Base-by-base conservation (phyloP, 2,797 vertebrate species). In the Acanthurus tractus region DNA sequence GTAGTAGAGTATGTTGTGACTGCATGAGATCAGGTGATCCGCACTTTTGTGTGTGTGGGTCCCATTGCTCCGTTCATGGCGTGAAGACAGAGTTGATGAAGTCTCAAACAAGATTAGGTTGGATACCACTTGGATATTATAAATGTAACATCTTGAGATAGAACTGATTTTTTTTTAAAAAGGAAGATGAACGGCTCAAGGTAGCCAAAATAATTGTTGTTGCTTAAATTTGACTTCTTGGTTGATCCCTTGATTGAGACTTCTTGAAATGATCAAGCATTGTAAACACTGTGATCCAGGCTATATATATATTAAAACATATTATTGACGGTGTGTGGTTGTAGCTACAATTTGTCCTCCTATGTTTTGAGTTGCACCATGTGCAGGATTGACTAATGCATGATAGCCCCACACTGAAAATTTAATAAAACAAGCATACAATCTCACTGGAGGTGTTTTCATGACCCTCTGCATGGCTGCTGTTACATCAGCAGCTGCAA, bases 401-500 rank as follows among this genome's bases (percentile, higher is more conserved):
- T 42, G 57, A 55, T 17, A 52, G 55, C n/a, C 36, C 13, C 20
- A 71, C 38, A 34, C 65, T 55, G 13, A 49, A 46, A 65, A 70
- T 76, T 56, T 11, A 36, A 40, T 62, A 34, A 75, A 82, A 64
- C 13, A 72, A 38, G 74, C 59, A 61, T 42, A 61, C 14, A 45
- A 5, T 81, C 23, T 62, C 22, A 46, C 44, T 83, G 56, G 57
- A 55, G 14, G 20, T 66, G 57, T 42, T 80, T 84, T 73, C 52
- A 78, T 74, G 53, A 70, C 42, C 25, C 44, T 76, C 65, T 84
- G 79, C 79, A 57, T 22, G 83, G 61, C 81, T 92, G 84, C 84
- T 88, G 81, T 84, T 89, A 85, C 74, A 77, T 86, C 80, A 88
- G 84, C 82, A 85, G 76, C 74, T 86, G 76, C 82, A 82, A 81